These are phyloP conservation scores for Ephestia elutella DNA, from an alignment of 1,140 invertebrate genomes.

Conservation along the genomic window DNA sequence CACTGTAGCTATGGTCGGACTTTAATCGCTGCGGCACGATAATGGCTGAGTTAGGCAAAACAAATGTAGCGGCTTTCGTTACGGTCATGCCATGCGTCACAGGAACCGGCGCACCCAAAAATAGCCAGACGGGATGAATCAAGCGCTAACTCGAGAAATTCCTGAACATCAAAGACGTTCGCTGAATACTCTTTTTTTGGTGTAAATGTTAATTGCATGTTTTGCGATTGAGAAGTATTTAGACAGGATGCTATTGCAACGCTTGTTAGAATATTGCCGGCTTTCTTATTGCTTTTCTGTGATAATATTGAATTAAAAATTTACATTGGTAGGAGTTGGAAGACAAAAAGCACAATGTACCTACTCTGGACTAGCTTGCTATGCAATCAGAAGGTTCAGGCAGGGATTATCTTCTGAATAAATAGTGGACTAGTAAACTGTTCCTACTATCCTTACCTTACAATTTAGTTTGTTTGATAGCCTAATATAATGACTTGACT, in stretches of 20 bases:
- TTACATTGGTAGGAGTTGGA: too few relatives aligned
- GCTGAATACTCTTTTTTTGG: slow-evolving; percentile 39
- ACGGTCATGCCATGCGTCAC: slow-evolving; percentile 14
- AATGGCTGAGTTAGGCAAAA: slow-evolving; percentile 35
- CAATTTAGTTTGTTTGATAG: too few relatives aligned
- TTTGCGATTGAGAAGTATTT: neutral
- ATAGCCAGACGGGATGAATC: slow-evolving; percentile 55
- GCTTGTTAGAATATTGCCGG: neutral
- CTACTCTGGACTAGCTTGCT: too few relatives aligned
- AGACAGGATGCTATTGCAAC: neutral
- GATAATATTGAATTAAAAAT: too few relatives aligned
- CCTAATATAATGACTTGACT: too few relatives aligned
- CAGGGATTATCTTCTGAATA: too few relatives aligned
- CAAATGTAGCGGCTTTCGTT: slow-evolving; percentile 38
- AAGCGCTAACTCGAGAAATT: slow-evolving; percentile 55
- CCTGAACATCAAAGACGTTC: slow-evolving; percentile 60
- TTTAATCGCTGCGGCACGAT: neutral
- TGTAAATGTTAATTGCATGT: slow-evolving; percentile 9
- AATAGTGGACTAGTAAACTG: too few relatives aligned
- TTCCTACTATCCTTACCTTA: too few relatives aligned
- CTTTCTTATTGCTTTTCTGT: neutral
- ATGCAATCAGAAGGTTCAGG: too few relatives aligned
- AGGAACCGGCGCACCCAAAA: slow-evolving; percentile 37
- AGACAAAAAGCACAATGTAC: too few relatives aligned
- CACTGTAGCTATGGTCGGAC: neutral